Conservation (phyloP, 2,113 vertebrate genomes). For the Muntiacus reevesi region DNA sequence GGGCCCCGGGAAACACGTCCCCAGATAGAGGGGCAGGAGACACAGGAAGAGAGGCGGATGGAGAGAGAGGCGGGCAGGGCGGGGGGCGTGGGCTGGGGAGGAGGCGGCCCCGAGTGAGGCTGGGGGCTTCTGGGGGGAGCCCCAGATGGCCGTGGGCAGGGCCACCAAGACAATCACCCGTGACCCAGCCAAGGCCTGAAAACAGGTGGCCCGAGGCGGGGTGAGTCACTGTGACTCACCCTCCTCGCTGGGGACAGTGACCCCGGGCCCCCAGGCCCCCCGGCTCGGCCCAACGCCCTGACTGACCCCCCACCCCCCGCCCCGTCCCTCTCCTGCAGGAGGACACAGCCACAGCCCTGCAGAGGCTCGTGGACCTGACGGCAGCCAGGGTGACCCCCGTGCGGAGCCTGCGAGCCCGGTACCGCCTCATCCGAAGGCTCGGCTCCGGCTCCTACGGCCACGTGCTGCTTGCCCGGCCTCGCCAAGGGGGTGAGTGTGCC, state of each 20-base stretch:
- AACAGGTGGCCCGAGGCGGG: slow-evolving; percentile 37
- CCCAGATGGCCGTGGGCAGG: neutral
- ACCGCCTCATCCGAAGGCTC: slow-evolving; percentile 86
- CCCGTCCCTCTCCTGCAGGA: slow-evolving; percentile 24
- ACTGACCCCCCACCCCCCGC: neutral
- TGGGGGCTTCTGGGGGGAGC: neutral
- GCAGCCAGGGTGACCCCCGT: slow-evolving; percentile 80
- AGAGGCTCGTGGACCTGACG: slow-evolving; percentile 87
- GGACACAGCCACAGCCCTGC: slow-evolving; percentile 82
- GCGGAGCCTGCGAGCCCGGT: slow-evolving; percentile 85
- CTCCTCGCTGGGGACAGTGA: neutral
- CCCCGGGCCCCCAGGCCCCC: neutral
- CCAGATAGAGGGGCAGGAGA: neutral
- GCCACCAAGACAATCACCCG: neutral
- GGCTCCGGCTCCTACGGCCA: slow-evolving; percentile 92
- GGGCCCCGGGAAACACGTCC: neutral
- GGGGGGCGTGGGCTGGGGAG: accelerated
- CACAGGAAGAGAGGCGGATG: neutral
- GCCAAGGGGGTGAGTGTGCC: slow-evolving; percentile 82
- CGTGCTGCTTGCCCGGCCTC: slow-evolving; percentile 89
- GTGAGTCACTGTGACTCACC: slow-evolving; percentile 71
- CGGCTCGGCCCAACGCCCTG: neutral
- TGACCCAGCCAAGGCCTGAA: neutral
- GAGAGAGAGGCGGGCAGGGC: accelerated
- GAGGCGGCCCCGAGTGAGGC: too few species aligned